A percentile compares a stretch with the other conserved stretches of the same genome.
These are phyloP conservation scores for Cosmia trapezina DNA, from an alignment of 2,888 invertebrate genomes.

Conservation along the genomic window DNA sequence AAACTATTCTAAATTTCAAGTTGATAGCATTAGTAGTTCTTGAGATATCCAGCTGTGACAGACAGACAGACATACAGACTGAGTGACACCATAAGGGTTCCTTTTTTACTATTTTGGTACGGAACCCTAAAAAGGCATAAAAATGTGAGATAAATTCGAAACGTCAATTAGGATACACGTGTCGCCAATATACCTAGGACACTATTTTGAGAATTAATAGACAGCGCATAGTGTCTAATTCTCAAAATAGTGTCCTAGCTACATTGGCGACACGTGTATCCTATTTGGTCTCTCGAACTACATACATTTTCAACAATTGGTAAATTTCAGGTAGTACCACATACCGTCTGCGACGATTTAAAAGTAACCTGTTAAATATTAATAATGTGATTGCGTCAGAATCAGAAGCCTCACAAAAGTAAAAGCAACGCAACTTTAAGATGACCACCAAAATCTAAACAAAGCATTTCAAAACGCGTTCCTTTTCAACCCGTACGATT, in stretches of 20 bases:
- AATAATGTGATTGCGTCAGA: background rate
- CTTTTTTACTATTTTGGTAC: too few relatives aligned
- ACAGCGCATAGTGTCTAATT: background rate
- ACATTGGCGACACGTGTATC: too few relatives aligned
- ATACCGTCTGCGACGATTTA: too few relatives aligned
- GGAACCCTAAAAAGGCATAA: too few relatives aligned
- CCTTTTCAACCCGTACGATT: constrained; percentile 12
- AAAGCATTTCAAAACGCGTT: constrained; percentile 26
- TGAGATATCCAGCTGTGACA: too few relatives aligned
- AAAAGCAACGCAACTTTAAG: constrained; percentile 3
- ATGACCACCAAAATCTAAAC: background rate
- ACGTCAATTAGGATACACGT: background rate
- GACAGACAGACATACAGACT: too few relatives aligned
- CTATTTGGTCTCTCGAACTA: too few relatives aligned
- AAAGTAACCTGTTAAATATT: too few relatives aligned
- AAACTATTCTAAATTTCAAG: too few relatives aligned
- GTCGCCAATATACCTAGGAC: background rate
- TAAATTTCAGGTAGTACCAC: background rate
- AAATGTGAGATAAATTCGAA: background rate
- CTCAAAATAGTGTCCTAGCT: too few relatives aligned
- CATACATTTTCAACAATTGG: rapidly evolving
- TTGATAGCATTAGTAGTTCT: too few relatives aligned
- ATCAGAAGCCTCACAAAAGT: background rate
- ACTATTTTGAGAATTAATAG: background rate
- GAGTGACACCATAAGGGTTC: too few relatives aligned